Conservation (phyloP, 2,888 invertebrate genomes). For the Ypsolopha sequella region DNA sequence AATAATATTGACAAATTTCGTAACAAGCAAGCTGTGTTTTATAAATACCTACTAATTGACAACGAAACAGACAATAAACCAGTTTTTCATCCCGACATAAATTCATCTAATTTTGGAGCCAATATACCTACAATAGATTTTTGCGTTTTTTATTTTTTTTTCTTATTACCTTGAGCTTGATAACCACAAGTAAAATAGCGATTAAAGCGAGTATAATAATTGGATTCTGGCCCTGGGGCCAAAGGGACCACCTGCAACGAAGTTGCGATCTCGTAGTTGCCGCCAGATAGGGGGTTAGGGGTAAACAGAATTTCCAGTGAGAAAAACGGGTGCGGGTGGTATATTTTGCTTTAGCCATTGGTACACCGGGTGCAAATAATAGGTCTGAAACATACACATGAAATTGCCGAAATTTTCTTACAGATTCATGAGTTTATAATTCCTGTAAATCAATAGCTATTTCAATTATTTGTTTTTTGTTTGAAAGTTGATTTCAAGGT, state of each 20-base stretch:
- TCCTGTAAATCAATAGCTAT: too few species aligned
- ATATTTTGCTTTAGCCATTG: background rate
- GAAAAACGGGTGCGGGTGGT: background rate
- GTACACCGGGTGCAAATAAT: background rate
- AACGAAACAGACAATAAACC: background rate
- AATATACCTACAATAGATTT: too few species aligned
- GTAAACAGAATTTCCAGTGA: background rate
- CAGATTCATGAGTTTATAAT: too few species aligned
- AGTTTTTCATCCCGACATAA: too few species aligned
- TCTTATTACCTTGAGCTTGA: background rate
- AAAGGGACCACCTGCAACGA: background rate
- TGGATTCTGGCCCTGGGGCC: background rate
- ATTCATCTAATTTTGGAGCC: too few species aligned
- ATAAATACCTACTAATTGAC: background rate
- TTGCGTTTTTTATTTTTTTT: background rate
- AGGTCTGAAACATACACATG: too few species aligned
- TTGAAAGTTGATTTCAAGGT: too few species aligned
- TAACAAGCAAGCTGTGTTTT: background rate
- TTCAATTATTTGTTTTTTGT: too few species aligned
- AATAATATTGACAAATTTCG: too few species aligned
- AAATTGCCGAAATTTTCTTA: too few species aligned
- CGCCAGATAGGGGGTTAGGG: background rate
- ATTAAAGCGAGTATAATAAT: background rate
- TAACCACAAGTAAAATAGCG: background rate
- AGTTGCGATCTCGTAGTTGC: too few species aligned